Conservation (phyloP, 2,888 invertebrate genomes). For the Coenonympha glycerion region DNA sequence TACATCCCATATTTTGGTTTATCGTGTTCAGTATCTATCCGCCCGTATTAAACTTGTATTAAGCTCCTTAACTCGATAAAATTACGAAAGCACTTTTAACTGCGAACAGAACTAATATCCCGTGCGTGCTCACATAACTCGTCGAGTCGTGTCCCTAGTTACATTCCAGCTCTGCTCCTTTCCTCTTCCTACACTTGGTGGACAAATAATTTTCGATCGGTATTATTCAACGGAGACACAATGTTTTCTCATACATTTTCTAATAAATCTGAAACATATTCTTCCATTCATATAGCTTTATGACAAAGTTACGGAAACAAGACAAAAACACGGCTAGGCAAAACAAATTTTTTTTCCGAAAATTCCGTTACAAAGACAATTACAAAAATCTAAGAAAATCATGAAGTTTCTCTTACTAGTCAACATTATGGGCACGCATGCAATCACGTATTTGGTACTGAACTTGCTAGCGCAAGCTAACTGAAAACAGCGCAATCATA, state of each 20-base stretch:
- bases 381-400: too few species aligned
- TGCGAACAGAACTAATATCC: slow-evolving; percentile 19
- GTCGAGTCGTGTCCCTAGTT: slow-evolving; percentile 14
- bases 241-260: too few species aligned
- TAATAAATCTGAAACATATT: too few species aligned
- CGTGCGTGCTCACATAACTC: slow-evolving; percentile 24
- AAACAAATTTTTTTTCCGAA: too few species aligned
- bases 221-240: neutral
- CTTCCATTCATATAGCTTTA: neutral
- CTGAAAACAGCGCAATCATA: too few species aligned
- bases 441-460: too few species aligned
- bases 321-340: too few species aligned
- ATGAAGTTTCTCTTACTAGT: too few species aligned
- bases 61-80: slow-evolving; percentile 16
- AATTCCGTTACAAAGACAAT: too few species aligned
- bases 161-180: slow-evolving; percentile 16
- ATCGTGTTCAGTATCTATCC: slow-evolving; percentile 15
- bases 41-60: slow-evolving; percentile 18
- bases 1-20: slow-evolving; percentile 16
- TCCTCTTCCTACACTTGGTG: neutral
- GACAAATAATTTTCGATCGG: neutral
- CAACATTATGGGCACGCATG: too few species aligned
- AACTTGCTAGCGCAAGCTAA: too few species aligned
- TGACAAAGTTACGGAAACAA: too few species aligned
- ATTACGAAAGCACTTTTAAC: slow-evolving; percentile 14